These are phyloP conservation scores for Microcebus ravelobensis DNA, from an alignment of 2,113 vertebrate species.

Conservation along the genomic window DNA sequence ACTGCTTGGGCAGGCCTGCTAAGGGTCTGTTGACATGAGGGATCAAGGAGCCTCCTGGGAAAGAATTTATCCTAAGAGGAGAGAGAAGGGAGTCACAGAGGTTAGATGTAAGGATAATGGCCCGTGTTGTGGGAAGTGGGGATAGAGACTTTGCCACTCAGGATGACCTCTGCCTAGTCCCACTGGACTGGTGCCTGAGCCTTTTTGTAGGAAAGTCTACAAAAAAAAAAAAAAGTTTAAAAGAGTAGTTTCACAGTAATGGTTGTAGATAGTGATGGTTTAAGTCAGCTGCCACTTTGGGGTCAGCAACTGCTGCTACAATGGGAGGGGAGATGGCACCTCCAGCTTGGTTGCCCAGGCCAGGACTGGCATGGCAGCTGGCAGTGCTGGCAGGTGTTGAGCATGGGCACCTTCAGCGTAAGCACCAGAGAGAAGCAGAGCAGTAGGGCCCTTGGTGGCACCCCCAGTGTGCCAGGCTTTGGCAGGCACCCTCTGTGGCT, in stretches of 20 bases:
- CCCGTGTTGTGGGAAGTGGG: background rate
- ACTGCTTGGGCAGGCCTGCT: background rate
- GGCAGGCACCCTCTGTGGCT: background rate
- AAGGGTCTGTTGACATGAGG: background rate
- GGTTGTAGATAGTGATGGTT: background rate
- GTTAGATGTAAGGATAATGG: background rate
- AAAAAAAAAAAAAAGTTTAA: background rate
- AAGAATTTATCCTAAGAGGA: background rate
- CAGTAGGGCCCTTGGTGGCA: background rate
- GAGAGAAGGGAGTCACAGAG: background rate
- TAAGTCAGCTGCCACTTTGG: background rate
- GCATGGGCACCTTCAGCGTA: background rate
- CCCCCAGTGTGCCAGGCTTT: background rate
- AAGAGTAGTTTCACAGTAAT: background rate
- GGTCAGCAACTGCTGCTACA: background rate
- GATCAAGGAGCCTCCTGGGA: background rate
- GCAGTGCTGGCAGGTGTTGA: background rate
- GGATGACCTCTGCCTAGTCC: background rate
- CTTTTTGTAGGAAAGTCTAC: background rate
- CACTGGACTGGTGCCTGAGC: background rate
- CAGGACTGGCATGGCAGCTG: background rate
- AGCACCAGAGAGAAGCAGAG: background rate
- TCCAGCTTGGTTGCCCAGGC: background rate
- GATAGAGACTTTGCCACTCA: background rate
- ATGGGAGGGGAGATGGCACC: background rate